Evolutionary conservation across 1,140 invertebrate species (phyloP), one percentile per base, ranked within the genome.

Genomic region (Mizuhopecten yessoensis): DNA sequence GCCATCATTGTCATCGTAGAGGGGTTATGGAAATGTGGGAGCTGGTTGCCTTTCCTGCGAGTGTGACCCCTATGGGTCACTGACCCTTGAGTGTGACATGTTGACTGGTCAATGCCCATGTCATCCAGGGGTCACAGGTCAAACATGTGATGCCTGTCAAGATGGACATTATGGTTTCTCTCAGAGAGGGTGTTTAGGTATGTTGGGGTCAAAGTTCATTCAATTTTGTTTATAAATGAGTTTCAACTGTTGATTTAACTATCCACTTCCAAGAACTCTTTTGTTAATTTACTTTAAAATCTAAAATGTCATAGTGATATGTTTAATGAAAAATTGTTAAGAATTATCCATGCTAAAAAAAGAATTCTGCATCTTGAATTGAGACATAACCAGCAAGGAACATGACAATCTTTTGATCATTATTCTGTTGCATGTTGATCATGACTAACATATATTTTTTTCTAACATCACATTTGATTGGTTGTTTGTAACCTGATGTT

Each of bases 111-210:
- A 98, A 93, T 99, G 99, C 96, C 96, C 97, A 33, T 99, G 99
- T 96, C 98, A 98, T 92, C 97, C 97, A 5, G 98, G 99, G 11
- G 97, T 99, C 0, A 97, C 97, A 33, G 98, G 99, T 0, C 95
- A 97, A 23, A 97, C 97, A 33, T 99, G 99, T 96, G 97, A 98
- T 94, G 95, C 95, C 13, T 99, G 99, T 97, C 96, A 98, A 15
- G 97, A 97, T 13, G 97, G 98, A 17, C 98, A 98, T 97, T 99
- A 98, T 96, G 98, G 98, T 88, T 98, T 98, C 93, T 98, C 98
- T 0, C 96, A 97, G 0, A 97, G 97, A 75, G 99, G 99, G 17
- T 99, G 99, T 94, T 97, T 91, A 91, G 92, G 95, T 96, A 93
- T 88, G 93, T 90, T 42, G 34, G 33, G 42, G 86, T 86, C 86